These are phyloP conservation scores for Nipponacmea schrenckii DNA, from an alignment of 2,888 invertebrate species.

Conservation along the genomic window DNA sequence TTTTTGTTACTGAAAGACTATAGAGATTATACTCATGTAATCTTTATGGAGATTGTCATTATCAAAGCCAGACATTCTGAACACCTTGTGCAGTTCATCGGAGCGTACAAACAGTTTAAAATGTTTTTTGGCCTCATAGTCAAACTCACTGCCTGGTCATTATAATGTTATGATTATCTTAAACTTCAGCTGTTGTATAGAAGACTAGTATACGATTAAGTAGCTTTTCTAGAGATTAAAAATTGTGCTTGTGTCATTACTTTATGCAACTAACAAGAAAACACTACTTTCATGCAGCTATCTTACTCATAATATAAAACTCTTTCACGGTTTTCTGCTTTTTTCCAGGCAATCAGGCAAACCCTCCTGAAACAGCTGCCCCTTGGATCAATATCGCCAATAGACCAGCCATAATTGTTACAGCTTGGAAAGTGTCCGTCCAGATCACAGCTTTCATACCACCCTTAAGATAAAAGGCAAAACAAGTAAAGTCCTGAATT, in stretches of 20 bases:
- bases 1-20: no score
- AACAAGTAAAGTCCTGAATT: neutral
- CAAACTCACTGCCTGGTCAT: no score
- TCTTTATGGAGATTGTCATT: neutral
- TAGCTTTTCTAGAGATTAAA: no score
- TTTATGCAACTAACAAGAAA: no score
- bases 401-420: neutral
- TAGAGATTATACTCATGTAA: neutral
- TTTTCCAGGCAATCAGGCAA: neutral
- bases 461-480: neutral
- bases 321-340: neutral
- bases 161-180: neutral
- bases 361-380: neutral
- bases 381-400: neutral
- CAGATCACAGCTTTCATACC: slow-evolving; percentile 4
- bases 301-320: neutral
- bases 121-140: no score
- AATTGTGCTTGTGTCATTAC: no score
- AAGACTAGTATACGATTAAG: no score
- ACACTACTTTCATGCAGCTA: no score
- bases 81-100: no score
- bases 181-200: neutral
- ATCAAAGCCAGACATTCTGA: neutral
- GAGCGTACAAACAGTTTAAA: no score
- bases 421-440: slow-evolving; percentile 3